Evolutionary conservation across 2,113 vertebrate species (phyloP).

Genomic region (Diadophis punctatus): DNA sequence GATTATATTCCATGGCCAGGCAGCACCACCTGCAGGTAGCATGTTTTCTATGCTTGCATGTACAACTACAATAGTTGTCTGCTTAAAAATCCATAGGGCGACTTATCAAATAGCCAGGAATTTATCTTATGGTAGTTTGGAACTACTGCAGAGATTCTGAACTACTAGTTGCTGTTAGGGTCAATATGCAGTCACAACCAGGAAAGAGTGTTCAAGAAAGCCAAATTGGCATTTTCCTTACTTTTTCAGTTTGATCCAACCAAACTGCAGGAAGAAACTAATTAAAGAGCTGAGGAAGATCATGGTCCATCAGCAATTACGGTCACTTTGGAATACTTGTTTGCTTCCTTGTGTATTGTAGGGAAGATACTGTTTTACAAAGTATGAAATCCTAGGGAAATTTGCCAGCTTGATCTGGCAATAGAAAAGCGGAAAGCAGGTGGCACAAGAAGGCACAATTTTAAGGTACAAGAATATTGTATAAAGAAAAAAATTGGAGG

Average conservation of each 20-base stretch:
- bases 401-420: background rate
- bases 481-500: background rate
- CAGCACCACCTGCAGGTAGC: constrained; percentile 13
- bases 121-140: background rate
- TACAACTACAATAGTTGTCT: background rate
- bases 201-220: background rate
- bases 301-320: background rate
- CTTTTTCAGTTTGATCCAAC: background rate
- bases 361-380: background rate
- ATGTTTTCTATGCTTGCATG: background rate
- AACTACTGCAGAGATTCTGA: background rate
- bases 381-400: background rate
- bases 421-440: background rate
- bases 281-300: background rate
- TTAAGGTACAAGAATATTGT: background rate
- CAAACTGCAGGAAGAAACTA: background rate
- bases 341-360: background rate
- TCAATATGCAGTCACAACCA: background rate
- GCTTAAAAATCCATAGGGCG: background rate
- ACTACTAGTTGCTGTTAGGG: background rate
- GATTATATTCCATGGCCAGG: background rate
- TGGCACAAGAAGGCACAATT: background rate
- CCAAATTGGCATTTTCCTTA: background rate
- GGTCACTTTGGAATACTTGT: background rate
- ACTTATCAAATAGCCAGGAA: background rate